Conservation (phyloP, 2,113 vertebrate genomes). For the Sakesphorus luctuosus region DNA sequence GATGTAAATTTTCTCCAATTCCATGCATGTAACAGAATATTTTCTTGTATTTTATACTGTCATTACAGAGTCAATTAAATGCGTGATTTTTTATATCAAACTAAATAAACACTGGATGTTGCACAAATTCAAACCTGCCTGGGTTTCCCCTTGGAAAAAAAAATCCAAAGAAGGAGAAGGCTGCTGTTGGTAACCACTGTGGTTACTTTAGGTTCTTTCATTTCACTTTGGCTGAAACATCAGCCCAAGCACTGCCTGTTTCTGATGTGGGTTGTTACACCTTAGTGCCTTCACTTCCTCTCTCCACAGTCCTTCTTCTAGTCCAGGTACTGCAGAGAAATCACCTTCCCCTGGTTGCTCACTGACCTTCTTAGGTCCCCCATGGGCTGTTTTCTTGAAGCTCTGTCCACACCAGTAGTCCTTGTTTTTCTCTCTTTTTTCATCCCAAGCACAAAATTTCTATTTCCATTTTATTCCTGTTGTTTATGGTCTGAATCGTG, state of each 20-base stretch:
- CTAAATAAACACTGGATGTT: background rate
- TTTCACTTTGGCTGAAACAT: background rate
- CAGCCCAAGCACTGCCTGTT: background rate
- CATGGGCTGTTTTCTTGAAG: background rate
- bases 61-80: background rate
- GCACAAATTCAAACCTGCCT: background rate
- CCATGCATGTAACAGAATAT: background rate
- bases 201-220: background rate
- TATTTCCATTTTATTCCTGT: background rate
- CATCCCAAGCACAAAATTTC: background rate
- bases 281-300: background rate
- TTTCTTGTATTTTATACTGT: background rate
- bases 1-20: background rate
- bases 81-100: background rate
- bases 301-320: background rate
- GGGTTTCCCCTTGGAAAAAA: background rate
- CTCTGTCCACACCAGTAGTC: background rate
- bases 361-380: background rate
- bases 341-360: background rate
- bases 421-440: background rate
- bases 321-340: background rate
- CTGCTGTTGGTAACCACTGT: background rate
- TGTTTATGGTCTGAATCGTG: background rate
- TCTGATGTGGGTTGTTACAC: background rate
- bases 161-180: background rate